These are phyloP conservation scores for Spodoptera frugiperda DNA, from an alignment of 1,140 invertebrate genomes.

Conservation along the genomic window DNA sequence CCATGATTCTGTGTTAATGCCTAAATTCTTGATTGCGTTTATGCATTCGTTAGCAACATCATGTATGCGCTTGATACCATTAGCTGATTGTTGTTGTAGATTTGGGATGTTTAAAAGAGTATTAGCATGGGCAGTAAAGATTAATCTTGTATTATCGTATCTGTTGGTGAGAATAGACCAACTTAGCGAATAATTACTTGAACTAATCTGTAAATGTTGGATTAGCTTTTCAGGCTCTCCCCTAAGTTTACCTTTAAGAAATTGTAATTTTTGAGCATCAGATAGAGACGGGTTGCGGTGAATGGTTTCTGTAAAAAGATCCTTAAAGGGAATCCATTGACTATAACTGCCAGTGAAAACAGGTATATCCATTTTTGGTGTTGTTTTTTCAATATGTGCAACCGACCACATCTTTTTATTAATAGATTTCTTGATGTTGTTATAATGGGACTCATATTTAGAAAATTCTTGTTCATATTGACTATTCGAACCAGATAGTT, in stretches of 20 bases:
- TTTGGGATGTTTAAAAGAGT: constrained; percentile 9
- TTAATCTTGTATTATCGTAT: constrained; percentile 18
- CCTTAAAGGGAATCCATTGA: constrained; percentile 42
- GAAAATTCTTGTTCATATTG: constrained; percentile 42
- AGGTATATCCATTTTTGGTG: constrained; percentile 3
- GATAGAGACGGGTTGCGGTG: constrained; percentile 21
- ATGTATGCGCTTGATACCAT: constrained; percentile 16
- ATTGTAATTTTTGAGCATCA: constrained; percentile 32
- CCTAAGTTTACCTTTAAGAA: neutral
- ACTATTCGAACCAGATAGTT: constrained; percentile 32
- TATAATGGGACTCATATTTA: neutral
- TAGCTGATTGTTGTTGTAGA: constrained; percentile 11
- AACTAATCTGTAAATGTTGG: constrained; percentile 30
- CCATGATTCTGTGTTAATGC: neutral
- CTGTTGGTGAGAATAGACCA: constrained; percentile 20
- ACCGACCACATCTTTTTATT: constrained; percentile 38
- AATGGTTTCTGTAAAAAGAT: constrained; percentile 38
- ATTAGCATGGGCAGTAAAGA: constrained; percentile 20
- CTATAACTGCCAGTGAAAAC: constrained; percentile 41
- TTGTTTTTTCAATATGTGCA: no score
- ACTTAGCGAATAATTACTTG: neutral
- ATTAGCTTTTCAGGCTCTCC: constrained; percentile 24
- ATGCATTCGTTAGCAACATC: constrained; percentile 3
- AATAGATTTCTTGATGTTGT: constrained; percentile 1
- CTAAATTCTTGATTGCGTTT: constrained; percentile 33